Percentiles rank a stretch among this genome's conserved stretches.
phyloP scores from a whole-genome alignment of 2,888 invertebrate species.

The Chironomus tentans region DNA sequence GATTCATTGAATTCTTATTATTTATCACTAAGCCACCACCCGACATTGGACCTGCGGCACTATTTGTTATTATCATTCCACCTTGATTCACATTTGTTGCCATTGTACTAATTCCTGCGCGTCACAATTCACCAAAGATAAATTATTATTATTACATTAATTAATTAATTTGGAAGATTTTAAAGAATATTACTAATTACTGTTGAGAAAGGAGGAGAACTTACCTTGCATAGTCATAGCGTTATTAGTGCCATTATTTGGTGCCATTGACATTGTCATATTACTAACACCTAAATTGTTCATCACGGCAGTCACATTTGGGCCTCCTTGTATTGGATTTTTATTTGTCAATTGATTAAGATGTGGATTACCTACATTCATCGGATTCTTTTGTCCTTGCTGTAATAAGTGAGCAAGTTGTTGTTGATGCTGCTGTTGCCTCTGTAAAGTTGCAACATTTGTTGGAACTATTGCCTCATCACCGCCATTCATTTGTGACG shows the following conservation, averaged over 20 bases:
- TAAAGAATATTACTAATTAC: too few species aligned
- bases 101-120: constrained; percentile 56
- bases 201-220: constrained; percentile 28
- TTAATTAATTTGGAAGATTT: too few species aligned
- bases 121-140: too few species aligned
- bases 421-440: constrained; percentile 42
- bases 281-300: constrained; percentile 58
- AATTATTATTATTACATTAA: too few species aligned
- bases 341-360: constrained; percentile 70
- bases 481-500: constrained; percentile 58
- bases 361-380: constrained; percentile 41
- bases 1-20: constrained; percentile 30
- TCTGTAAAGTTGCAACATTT: constrained; percentile 30
- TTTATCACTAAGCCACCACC: constrained; percentile 64
- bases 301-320: constrained; percentile 63
- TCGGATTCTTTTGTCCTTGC: constrained; percentile 55
- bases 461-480: constrained; percentile 49
- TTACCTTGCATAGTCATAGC: constrained; percentile 65
- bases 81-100: constrained; percentile 48
- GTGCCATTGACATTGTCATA: constrained; percentile 61
- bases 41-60: constrained; percentile 55
- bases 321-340: constrained; percentile 79
- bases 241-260: constrained; percentile 48
- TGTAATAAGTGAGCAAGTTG: constrained; percentile 61
- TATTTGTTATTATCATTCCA: constrained; percentile 76